phyloP scores from a whole-genome alignment of 2,888 invertebrate species.

The Hypomecis atomaria region DNA sequence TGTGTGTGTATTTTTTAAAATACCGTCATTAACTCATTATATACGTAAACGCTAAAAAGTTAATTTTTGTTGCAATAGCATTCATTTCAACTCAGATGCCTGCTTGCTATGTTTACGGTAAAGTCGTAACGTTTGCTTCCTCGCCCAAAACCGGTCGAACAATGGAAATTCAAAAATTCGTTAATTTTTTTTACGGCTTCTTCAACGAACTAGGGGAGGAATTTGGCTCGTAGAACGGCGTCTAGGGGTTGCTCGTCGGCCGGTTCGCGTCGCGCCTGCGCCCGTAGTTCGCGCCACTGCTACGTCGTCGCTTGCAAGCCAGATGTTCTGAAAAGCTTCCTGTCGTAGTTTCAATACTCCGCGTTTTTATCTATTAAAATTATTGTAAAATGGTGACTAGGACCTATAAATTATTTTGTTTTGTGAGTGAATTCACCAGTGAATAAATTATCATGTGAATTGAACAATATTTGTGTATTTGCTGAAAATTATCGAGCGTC shows the following conservation, averaged over 20 bases:
- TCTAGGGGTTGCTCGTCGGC: slow-evolving; percentile 78
- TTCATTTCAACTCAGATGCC: too few species aligned
- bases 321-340: slow-evolving; percentile 84
- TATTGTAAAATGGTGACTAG: slow-evolving; percentile 77
- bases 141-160: slow-evolving; percentile 72
- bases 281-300: slow-evolving; percentile 85
- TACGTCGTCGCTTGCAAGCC: slow-evolving; percentile 83
- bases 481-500: slow-evolving; percentile 78
- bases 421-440: slow-evolving; percentile 72
- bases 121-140: slow-evolving; percentile 23
- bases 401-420: slow-evolving; percentile 67
- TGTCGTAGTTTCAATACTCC: slow-evolving; percentile 76
- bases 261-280: slow-evolving; percentile 83
- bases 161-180: slow-evolving; percentile 80
- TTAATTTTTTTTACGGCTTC: slow-evolving; percentile 82
- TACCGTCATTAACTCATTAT: too few species aligned
- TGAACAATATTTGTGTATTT: slow-evolving; percentile 68
- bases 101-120: background rate
- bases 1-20: too few species aligned
- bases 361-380: slow-evolving; percentile 71
- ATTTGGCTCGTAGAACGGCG: slow-evolving; percentile 69
- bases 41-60: too few species aligned
- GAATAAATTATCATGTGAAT: slow-evolving; percentile 74
- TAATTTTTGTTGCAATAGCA: too few species aligned
- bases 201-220: slow-evolving; percentile 72